Percentiles rank a stretch among this genome's conserved stretches.
phyloP scores from a whole-genome alignment of 2,888 invertebrate species.

The Silvanus unidentatus region DNA sequence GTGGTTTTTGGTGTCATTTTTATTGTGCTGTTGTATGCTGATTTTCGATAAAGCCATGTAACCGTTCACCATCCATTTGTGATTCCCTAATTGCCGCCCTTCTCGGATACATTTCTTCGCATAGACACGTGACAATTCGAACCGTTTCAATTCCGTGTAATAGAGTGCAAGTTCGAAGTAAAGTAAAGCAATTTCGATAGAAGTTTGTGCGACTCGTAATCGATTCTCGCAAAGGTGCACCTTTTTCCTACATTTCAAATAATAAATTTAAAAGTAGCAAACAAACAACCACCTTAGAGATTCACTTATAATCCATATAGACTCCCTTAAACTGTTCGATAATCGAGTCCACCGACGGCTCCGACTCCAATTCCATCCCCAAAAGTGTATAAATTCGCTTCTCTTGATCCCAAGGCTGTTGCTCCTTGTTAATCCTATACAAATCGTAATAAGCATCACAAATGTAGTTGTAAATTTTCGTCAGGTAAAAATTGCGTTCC shows the following conservation, averaged over 20 bases:
- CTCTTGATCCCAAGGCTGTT: constrained; percentile 28
- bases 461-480: constrained; percentile 43
- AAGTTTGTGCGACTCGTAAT: constrained; percentile 29
- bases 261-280: background rate
- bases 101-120: constrained; percentile 40
- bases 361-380: constrained; percentile 34
- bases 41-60: constrained; percentile 44
- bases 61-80: constrained; percentile 46
- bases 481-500: constrained; percentile 39
- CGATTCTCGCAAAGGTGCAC: constrained; percentile 33
- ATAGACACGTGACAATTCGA: constrained; percentile 45
- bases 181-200: constrained; percentile 47
- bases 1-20: constrained; percentile 47
- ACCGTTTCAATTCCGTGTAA: constrained; percentile 41
- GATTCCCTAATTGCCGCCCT: constrained; percentile 33
- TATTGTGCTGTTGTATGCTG: constrained; percentile 45
- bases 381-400: constrained; percentile 36
- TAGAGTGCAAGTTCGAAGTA: constrained; percentile 47
- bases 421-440: constrained; percentile 39
- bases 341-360: constrained; percentile 41
- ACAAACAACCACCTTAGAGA: background rate
- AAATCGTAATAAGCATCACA: constrained; percentile 44
- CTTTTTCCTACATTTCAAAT: constrained; percentile 28
- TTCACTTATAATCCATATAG: constrained; percentile 37
- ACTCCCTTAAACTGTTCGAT: constrained; percentile 35